Evolutionary conservation across 2,797 vertebrate species (phyloP).

Genomic region (Falco peregrinus): DNA sequence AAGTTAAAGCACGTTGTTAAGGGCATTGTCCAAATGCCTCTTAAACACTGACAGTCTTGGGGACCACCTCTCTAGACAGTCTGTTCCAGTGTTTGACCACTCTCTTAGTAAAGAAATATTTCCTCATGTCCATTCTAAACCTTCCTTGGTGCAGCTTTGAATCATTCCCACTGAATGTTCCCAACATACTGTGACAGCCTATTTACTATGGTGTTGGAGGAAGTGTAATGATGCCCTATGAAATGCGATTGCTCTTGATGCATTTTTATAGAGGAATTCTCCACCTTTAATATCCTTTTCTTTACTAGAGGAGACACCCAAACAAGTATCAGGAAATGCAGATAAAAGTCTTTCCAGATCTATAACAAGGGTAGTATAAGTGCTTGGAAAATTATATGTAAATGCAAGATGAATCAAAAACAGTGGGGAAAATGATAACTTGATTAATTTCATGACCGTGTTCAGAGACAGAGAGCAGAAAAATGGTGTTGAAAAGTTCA

Average conservation of each 20-base stretch:
- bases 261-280: neutral
- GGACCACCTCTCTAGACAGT: no score
- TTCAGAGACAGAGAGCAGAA: neutral
- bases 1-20: neutral
- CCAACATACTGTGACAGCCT: neutral
- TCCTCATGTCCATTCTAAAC: neutral
- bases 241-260: neutral
- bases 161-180: neutral
- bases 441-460: neutral
- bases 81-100: neutral
- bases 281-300: neutral
- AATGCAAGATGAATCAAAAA: neutral
- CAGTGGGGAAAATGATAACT: neutral
- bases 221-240: neutral
- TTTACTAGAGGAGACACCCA: neutral
- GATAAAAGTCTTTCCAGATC: neutral
- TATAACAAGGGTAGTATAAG: neutral
- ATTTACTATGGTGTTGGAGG: neutral
- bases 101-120: neutral
- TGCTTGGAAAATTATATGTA: neutral
- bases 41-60: no score
- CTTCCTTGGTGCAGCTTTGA: neutral
- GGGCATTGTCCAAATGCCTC: neutral
- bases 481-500: neutral
- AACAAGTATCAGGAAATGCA: neutral